Evolutionary conservation across 1,140 invertebrate genomes (phyloP).

Genomic region (Centruroides vittatus): DNA sequence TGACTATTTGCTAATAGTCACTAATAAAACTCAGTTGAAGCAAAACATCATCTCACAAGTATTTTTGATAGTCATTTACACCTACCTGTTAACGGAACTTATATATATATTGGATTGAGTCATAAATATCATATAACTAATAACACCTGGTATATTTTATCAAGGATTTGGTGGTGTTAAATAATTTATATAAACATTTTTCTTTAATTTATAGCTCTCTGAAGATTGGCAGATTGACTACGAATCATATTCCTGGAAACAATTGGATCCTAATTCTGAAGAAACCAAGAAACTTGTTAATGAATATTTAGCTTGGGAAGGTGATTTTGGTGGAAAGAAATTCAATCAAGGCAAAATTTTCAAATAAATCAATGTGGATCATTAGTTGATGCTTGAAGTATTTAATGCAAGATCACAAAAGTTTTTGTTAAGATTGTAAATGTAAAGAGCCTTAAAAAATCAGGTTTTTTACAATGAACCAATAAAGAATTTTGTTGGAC

Average conservation of each 20-base stretch:
- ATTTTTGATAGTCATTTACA: too few species aligned
- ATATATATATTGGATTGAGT: too few species aligned
- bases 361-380: slow-evolving; percentile 53
- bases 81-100: too few species aligned
- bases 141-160: neutral
- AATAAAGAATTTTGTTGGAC: too few species aligned
- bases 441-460: too few species aligned
- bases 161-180: neutral
- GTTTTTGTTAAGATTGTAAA: too few species aligned
- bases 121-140: too few species aligned
- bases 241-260: slow-evolving; percentile 92
- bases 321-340: slow-evolving; percentile 74
- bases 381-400: neutral
- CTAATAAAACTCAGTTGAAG: too few species aligned
- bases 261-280: slow-evolving; percentile 65
- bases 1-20: too few species aligned
- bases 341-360: slow-evolving; percentile 99
- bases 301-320: slow-evolving; percentile 86
- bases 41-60: too few species aligned
- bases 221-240: slow-evolving; percentile 95
- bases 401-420: too few species aligned
- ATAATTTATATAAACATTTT: slow-evolving; percentile 1
- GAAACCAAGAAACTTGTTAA: slow-evolving; percentile 81
- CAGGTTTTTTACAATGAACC: too few species aligned
- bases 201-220: slow-evolving; percentile 45